A percentile compares a stretch with the other conserved stretches of the same genome.
These are phyloP conservation scores for Takifugu ocellatus DNA, from an alignment of 2,797 vertebrate species.

Conservation along the genomic window DNA sequence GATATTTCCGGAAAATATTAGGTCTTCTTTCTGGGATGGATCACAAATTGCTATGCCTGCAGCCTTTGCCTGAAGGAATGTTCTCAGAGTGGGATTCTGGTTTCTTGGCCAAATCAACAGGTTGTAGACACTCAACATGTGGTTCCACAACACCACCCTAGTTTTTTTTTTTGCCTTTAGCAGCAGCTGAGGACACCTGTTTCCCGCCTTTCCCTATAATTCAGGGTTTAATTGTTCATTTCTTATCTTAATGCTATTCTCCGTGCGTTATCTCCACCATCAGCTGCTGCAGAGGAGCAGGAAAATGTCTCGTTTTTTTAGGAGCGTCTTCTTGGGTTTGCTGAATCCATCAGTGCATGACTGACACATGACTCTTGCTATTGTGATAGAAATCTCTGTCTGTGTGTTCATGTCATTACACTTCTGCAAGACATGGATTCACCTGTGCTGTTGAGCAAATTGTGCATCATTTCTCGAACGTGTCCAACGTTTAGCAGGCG, in stretches of 20 bases:
- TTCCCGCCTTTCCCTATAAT: too few relatives aligned
- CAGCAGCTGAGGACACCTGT: too few relatives aligned
- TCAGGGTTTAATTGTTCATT: not conserved
- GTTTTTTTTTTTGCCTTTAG: not conserved
- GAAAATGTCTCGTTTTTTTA: conserved; percentile 29
- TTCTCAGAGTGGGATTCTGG: too few relatives aligned
- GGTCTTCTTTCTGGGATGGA: too few relatives aligned
- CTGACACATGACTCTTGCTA: conserved; percentile 8
- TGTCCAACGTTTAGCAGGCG: too few relatives aligned
- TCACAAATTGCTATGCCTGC: too few relatives aligned
- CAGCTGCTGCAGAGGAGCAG: conserved; percentile 30
- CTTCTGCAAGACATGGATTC: not conserved
- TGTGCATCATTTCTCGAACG: too few relatives aligned
- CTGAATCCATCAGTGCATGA: conserved; percentile 17
- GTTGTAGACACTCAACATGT: not conserved
- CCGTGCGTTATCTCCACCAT: not conserved
- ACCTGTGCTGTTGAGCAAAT: not conserved
- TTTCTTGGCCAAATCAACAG: not conserved
- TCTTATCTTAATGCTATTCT: not conserved
- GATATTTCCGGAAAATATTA: too few relatives aligned
- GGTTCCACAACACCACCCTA: not conserved
- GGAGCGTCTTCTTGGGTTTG: conserved; percentile 6
- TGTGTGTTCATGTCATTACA: conserved; percentile 44
- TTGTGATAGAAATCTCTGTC: conserved; percentile 13
- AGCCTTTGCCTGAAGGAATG: too few relatives aligned